These are phyloP conservation scores for Acrobasis consociella DNA, from an alignment of 2,888 invertebrate species.

Conservation along the genomic window DNA sequence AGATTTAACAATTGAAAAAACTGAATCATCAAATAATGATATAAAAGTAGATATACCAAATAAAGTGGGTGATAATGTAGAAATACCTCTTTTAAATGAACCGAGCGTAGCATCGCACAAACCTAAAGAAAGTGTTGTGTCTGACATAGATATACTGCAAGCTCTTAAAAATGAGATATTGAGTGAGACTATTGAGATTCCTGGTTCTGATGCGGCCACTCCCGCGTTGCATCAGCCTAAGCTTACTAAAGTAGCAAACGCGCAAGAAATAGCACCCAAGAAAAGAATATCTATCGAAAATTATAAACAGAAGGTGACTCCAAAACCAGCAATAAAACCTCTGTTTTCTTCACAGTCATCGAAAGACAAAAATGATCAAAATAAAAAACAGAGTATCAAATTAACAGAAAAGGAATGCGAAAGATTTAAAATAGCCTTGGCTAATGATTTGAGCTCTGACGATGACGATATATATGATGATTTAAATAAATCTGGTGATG, in stretches of 20 bases:
- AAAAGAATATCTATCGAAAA: slow-evolving; percentile 77
- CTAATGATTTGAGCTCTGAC: slow-evolving; percentile 57
- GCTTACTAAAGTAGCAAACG: slow-evolving; percentile 64
- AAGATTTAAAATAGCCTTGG: slow-evolving; percentile 62
- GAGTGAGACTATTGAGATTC: slow-evolving; percentile 57
- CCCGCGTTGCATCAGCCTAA: slow-evolving; percentile 72
- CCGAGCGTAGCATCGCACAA: slow-evolving; percentile 41
- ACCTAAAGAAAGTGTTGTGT: slow-evolving; percentile 51
- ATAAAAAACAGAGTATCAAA: slow-evolving; percentile 67
- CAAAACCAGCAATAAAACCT: slow-evolving; percentile 27
- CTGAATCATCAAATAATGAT: background rate
- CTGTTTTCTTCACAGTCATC: slow-evolving; percentile 38
- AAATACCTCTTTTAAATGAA: slow-evolving; percentile 66
- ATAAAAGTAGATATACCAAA: slow-evolving; percentile 1
- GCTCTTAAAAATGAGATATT: slow-evolving; percentile 76
- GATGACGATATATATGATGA: slow-evolving; percentile 46
- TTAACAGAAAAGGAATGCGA: slow-evolving; percentile 77
- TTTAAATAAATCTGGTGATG: slow-evolving; percentile 31
- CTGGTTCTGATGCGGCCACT: slow-evolving; percentile 51
- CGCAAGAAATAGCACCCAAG: slow-evolving; percentile 58
- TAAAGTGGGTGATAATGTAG: slow-evolving; percentile 28
- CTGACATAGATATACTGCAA: slow-evolving; percentile 76
- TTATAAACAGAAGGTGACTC: slow-evolving; percentile 64
- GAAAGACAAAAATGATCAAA: slow-evolving; percentile 46
- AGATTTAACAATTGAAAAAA: background rate